A percentile compares a stretch with the other conserved stretches of the same genome.
phyloP scores from a whole-genome alignment of 2,888 invertebrate genomes.

The Napeogenes sylphis region DNA sequence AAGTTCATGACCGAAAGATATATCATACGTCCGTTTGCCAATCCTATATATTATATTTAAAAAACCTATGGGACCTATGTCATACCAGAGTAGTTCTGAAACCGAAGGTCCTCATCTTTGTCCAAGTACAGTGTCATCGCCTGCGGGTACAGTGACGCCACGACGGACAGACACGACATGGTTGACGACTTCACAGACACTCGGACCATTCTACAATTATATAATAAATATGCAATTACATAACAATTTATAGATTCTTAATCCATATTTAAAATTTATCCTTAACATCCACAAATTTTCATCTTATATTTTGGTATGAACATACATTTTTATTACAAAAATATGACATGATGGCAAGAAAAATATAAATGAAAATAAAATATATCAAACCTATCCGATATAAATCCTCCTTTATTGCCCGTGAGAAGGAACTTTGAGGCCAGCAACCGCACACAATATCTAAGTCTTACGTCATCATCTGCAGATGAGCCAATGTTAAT shows the following conservation, averaged over 20 bases:
- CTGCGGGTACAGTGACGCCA: conserved; percentile 85
- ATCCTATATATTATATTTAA: no score
- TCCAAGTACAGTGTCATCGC: conserved; percentile 82
- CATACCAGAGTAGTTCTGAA: conserved; percentile 63
- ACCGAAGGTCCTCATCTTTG: conserved; percentile 71
- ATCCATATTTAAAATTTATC: no score
- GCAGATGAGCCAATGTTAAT: conserved; percentile 81
- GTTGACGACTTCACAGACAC: conserved; percentile 95
- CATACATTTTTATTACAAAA: no score
- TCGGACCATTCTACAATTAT: conserved; percentile 75
- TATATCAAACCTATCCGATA: conserved; percentile 79
- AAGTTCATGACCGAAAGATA: no score
- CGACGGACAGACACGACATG: conserved; percentile 86
- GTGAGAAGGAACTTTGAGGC: conserved; percentile 84
- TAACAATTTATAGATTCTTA: conserved; percentile 3
- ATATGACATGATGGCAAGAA: no score
- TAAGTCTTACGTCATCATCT: conserved; percentile 81
- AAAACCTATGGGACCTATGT: background rate
- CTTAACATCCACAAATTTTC: no score
- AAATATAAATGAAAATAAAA: no score
- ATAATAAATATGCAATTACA: conserved; percentile 15
- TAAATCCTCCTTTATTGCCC: conserved; percentile 79
- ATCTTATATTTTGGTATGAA: no score
- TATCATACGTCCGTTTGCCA: no score
- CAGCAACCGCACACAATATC: conserved; percentile 85